A percentile compares a stretch with the other conserved stretches of the same genome.
Evolutionary conservation across 2,797 vertebrate species (phyloP).

Genomic region (Pempheris klunzingeri): DNA sequence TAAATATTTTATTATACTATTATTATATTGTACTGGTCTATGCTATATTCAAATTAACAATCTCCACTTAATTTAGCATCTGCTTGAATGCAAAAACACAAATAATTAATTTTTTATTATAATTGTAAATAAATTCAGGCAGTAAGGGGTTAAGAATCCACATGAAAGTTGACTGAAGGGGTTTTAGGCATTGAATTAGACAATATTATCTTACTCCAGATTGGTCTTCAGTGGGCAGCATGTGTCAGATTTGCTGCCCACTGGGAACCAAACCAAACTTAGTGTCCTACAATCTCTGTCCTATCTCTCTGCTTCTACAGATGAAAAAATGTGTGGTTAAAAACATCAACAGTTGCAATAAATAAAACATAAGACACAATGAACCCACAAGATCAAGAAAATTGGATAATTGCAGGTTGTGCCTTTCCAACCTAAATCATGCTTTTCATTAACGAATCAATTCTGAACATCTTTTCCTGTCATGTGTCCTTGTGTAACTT

Average conservation of each 20-base stretch:
- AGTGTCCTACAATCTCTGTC: neutral
- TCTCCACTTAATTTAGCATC: no score
- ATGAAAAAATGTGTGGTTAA: conserved; percentile 2
- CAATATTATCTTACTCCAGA: neutral
- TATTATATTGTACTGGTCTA: no score
- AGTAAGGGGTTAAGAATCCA: neutral
- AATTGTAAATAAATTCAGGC: no score
- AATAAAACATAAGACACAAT: conserved; percentile 11
- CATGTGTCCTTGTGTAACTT: conserved; percentile 1
- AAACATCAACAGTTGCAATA: neutral
- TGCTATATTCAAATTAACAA: no score
- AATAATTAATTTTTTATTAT: no score
- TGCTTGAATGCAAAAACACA: no score
- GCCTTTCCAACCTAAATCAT: neutral
- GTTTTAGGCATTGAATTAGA: neutral
- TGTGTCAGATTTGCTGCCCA: conserved; percentile 11
- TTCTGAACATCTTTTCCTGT: neutral
- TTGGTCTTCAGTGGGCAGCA: neutral
- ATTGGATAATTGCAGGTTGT: conserved; percentile 3
- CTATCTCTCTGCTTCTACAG: neutral
- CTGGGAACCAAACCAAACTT: no score
- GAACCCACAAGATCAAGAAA: conserved; percentile 5
- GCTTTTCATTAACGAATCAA: neutral
- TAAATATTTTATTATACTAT: no score
- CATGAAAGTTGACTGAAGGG: neutral